A percentile compares a stretch with the other conserved stretches of the same genome.
phyloP scores from a whole-genome alignment of 2,888 invertebrate species.

The Griposia aprilina region DNA sequence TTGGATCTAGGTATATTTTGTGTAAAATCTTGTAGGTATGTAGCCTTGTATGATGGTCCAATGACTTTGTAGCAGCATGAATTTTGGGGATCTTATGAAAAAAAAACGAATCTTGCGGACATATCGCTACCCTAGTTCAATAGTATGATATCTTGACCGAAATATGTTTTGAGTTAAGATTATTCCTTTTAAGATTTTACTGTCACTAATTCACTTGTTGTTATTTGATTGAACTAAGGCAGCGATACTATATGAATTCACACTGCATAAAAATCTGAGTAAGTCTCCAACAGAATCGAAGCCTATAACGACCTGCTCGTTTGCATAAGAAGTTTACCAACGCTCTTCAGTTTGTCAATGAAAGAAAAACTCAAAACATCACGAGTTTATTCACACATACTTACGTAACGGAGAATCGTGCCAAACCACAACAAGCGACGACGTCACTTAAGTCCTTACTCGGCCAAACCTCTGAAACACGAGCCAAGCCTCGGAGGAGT shows the following conservation, averaged over 20 bases:
- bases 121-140: no score
- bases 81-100: background rate
- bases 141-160: no score
- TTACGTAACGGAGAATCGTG: slow-evolving; percentile 50
- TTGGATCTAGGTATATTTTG: background rate
- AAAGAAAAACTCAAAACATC: slow-evolving; percentile 42
- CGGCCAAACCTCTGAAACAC: slow-evolving; percentile 44
- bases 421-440: slow-evolving; percentile 52
- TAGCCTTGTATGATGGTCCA: background rate
- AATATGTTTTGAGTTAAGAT: no score
- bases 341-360: slow-evolving; percentile 14
- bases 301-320: background rate
- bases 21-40: background rate
- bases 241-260: background rate
- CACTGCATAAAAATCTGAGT: background rate
- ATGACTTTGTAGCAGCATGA: background rate
- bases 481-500: slow-evolving; percentile 66
- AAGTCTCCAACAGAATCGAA: slow-evolving; percentile 19
- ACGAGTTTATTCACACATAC: slow-evolving; percentile 44
- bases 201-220: no score
- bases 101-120: background rate
- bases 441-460: slow-evolving; percentile 58
- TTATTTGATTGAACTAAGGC: no score
- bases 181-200: no score
- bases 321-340: slow-evolving; percentile 12